Conservation (phyloP, 2,888 invertebrate species). For the Drosophila quinaria region DNA sequence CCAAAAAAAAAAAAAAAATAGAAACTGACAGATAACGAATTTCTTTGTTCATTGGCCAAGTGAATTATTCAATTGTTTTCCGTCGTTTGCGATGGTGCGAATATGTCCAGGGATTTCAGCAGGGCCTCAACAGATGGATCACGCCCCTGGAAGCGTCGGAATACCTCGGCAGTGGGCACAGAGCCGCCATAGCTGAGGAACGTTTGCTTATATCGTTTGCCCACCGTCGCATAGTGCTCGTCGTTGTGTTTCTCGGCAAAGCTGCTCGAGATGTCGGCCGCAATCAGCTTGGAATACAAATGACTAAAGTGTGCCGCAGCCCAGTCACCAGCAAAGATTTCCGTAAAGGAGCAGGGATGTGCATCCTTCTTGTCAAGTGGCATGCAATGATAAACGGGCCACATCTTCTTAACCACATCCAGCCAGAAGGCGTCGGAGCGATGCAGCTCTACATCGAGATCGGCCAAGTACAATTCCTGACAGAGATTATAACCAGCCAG, state of each 20-base stretch:
- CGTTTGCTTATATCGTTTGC: conserved; percentile 92
- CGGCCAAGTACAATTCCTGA: conserved; percentile 92
- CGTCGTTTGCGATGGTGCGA: conserved; percentile 79
- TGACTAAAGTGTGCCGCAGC: conserved; percentile 94
- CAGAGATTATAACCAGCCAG: conserved; percentile 93
- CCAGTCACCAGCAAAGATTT: conserved; percentile 94
- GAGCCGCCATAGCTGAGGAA: conserved; percentile 94
- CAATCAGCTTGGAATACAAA: conserved; percentile 95
- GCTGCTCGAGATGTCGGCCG: conserved; percentile 95
- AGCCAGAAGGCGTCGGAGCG: conserved; percentile 93
- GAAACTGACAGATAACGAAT: conserved; percentile 44
- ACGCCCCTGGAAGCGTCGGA: conserved; percentile 95
- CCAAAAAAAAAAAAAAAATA: not conserved
- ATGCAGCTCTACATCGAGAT: conserved; percentile 93
- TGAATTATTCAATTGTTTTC: conserved; percentile 58
- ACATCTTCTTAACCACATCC: conserved; percentile 91
- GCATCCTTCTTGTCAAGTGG: conserved; percentile 92
- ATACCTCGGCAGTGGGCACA: conserved; percentile 93
- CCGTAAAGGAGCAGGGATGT: conserved; percentile 93
- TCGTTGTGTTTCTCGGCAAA: conserved; percentile 88
- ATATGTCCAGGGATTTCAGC: conserved; percentile 86
- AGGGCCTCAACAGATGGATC: conserved; percentile 95
- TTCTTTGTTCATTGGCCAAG: conserved; percentile 7
- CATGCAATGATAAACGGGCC: conserved; percentile 93
- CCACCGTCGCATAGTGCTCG: conserved; percentile 86